Base-by-base conservation (phyloP, 2,888 invertebrate species). In the Hydroisotoma schaefferi region DNA sequence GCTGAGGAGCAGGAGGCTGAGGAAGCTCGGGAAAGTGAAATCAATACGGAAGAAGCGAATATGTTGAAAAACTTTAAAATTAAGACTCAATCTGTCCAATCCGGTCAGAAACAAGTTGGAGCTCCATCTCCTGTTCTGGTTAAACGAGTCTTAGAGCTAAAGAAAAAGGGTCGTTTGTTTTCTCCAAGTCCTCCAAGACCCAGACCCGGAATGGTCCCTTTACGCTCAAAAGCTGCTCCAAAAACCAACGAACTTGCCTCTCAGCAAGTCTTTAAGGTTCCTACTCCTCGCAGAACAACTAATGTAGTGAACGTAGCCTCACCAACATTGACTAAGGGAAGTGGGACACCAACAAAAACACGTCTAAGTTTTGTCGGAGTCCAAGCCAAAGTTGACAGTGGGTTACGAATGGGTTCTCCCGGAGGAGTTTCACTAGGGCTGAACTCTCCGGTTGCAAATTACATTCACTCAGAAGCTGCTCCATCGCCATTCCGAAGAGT, bases 1-100 rank as follows among this genome's bases (percentile, higher is more conserved):
- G 70, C 67, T 10, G 68, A 68, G 40, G 55, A 63, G 43, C 54
- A 55, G 22, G 69, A 70, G 54, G 55, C 28, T 1, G 38, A 57
- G n/a, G 64, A 66, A 48, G 53, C 27, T 15, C 6, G 25, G 22
- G 46, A 43, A 18, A 10, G 43, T 6, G 18, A 43, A 18, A 8
- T 33, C 8, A 8, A 33, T 10, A 15, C 15, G 33, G 33, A 33
- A 33, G 33, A 10, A 33, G n/a, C n/a, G n/a, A n/a, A n/a, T n/a
- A n/a, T n/a, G n/a, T n/a, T n/a, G n/a, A n/a, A n/a, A n/a, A n/a
- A n/a, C n/a, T n/a, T n/a, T n/a, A 8, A 33, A 33, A 33, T 33
- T 33, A 33, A 33, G 8, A 33, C 33, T 15, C 8, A 33, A 5
- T 15, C 40, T 15, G 40, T 18, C 5, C 15, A 40, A 5, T 40